Conservation (phyloP, 2,888 invertebrate genomes). For the Drosophila dives region DNA sequence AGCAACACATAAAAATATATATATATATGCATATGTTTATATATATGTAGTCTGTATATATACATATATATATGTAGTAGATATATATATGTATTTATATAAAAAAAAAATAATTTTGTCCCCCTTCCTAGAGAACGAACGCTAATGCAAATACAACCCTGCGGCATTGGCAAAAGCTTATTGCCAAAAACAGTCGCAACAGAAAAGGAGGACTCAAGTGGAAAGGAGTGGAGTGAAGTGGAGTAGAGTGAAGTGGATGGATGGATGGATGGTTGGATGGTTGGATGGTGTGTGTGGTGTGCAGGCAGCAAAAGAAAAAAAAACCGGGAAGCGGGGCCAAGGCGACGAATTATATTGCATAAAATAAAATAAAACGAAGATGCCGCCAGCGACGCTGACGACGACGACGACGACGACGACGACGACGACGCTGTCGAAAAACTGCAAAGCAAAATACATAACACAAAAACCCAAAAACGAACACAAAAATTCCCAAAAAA, state of each 20-base stretch:
- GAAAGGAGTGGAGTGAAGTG: slow-evolving; percentile 8
- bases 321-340: slow-evolving; percentile 20
- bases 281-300: neutral
- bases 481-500: slow-evolving; percentile 12
- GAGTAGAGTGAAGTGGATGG: slow-evolving; percentile 2
- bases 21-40: neutral
- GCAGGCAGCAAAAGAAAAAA: neutral
- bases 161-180: slow-evolving; percentile 78
- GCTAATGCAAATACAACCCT: slow-evolving; percentile 81
- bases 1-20: slow-evolving; percentile 17
- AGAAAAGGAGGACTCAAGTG: slow-evolving; percentile 22
- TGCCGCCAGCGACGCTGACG: slow-evolving; percentile 44
- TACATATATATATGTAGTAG: neutral
- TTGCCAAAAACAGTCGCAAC: slow-evolving; percentile 73
- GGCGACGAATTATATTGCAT: slow-evolving; percentile 73
- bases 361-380: slow-evolving; percentile 72
- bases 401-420: neutral
- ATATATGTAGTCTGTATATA: neutral
- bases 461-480: slow-evolving; percentile 14
- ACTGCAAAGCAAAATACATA: slow-evolving; percentile 18
- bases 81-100: neutral
- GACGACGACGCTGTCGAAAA: slow-evolving; percentile 27
- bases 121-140: slow-evolving; percentile 32
- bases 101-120: slow-evolving; percentile 21
- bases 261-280: neutral